Percentiles rank a stretch among this genome's conserved stretches.
Conservation (phyloP, 2,888 invertebrate species). For the Drosophila nr. fundita region DNA sequence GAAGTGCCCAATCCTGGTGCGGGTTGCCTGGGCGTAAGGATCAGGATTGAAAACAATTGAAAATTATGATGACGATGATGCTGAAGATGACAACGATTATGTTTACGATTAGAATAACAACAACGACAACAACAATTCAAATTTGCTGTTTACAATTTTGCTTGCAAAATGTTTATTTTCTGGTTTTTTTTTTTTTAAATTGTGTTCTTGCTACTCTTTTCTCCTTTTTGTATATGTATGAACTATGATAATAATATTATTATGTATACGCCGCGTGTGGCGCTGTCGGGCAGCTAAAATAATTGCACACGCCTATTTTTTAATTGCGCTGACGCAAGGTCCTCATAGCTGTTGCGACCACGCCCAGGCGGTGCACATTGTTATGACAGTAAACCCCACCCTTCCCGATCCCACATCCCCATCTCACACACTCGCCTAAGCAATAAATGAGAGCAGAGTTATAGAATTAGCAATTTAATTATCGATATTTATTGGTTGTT, state of each 20-base stretch:
- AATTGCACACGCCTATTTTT: conserved; percentile 39
- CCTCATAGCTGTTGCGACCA: conserved; percentile 67
- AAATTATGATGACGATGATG: background rate
- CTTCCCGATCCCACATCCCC: background rate
- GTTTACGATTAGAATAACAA: background rate
- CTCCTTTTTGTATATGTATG: conserved; percentile 56
- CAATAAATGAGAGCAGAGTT: conserved; percentile 50
- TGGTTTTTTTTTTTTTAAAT: conserved; percentile 14
- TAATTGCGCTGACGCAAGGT: conserved; percentile 42
- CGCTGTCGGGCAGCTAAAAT: conserved; percentile 55
- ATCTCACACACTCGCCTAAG: conserved; percentile 21
- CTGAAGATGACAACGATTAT: conserved; percentile 32
- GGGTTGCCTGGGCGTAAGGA: conserved; percentile 11
- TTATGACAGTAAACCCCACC: conserved; percentile 23
- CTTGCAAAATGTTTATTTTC: conserved; percentile 65
- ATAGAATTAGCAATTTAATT: conserved; percentile 17
- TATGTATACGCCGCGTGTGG: conserved; percentile 49
- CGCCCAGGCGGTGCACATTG: conserved; percentile 32
- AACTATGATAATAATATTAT: conserved; percentile 54
- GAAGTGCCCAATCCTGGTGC: conserved; percentile 61
- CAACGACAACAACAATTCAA: conserved; percentile 43
- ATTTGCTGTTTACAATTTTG: conserved; percentile 57
- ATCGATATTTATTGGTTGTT: conserved; percentile 13
- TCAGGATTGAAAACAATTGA: conserved; percentile 33
- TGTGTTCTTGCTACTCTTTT: conserved; percentile 72